Conservation (phyloP, 2,888 invertebrate species). For the Biston stratarius region DNA sequence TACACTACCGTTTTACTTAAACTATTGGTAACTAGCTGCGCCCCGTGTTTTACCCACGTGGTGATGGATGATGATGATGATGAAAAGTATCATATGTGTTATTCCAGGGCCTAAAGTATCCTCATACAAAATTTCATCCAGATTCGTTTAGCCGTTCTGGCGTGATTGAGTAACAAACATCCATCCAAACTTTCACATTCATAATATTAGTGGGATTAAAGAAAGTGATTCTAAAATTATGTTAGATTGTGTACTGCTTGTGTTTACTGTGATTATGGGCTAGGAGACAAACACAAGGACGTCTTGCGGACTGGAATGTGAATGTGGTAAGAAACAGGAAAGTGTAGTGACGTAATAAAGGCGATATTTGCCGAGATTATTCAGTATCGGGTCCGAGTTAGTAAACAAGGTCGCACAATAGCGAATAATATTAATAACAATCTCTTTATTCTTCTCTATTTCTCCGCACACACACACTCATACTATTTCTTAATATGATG, state of each 20-base stretch:
- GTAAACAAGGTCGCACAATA: constrained; percentile 12
- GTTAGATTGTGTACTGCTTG: not conserved
- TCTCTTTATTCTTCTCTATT: not conserved
- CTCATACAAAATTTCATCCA: no score
- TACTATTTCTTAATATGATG: no score
- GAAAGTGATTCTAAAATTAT: not conserved
- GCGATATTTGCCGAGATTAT: constrained; percentile 22
- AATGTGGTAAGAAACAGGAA: constrained; percentile 21
- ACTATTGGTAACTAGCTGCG: no score
- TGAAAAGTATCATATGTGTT: no score
- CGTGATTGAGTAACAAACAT: no score
- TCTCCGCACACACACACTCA: not conserved
- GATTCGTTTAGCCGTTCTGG: no score
- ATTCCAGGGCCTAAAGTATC: no score
- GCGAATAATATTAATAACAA: constrained; percentile 11
- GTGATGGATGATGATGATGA: no score
- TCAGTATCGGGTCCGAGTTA: constrained; percentile 10
- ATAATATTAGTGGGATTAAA: no score
- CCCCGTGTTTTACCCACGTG: no score
- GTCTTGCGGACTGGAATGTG: constrained; percentile 34
- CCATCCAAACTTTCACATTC: no score
- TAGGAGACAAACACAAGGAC: constrained; percentile 42
- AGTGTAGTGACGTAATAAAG: constrained; percentile 24
- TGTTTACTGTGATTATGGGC: constrained; percentile 5
- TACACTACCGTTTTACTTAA: no score